Conservation (phyloP, 2,113 vertebrate genomes). For the Tylochromis polylepis region DNA sequence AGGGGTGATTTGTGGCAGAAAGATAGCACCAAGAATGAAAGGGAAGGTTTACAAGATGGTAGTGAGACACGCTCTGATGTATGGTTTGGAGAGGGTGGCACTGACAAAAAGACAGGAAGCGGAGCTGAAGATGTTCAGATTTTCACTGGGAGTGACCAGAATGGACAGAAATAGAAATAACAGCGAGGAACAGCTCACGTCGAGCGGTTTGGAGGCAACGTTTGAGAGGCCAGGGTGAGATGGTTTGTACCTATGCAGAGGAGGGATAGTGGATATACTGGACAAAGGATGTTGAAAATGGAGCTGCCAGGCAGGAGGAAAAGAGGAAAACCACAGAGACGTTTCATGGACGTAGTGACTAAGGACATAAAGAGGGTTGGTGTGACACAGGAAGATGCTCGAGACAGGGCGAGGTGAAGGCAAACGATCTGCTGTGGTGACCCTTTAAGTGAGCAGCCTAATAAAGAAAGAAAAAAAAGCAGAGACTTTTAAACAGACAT, state of each 20-base stretch:
- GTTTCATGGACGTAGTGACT: not conserved
- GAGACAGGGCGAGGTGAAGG: not conserved
- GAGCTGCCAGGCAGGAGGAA: not conserved
- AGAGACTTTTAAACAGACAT: not conserved
- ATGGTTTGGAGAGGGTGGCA: not conserved
- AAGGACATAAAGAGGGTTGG: not conserved
- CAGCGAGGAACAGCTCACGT: not conserved
- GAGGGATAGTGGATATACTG: not conserved
- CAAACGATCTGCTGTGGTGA: not conserved
- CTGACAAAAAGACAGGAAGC: rapidly evolving
- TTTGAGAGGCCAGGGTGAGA: not conserved
- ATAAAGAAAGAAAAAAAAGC: not conserved
- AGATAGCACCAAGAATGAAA: not conserved
- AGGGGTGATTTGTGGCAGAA: not conserved
- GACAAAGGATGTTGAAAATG: not conserved
- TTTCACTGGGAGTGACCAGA: too few relatives aligned
- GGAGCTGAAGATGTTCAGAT: not conserved
- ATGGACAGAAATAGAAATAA: not conserved
- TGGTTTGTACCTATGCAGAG: not conserved
- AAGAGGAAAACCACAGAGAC: not conserved
- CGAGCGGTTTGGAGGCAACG: not conserved
- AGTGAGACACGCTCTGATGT: not conserved
- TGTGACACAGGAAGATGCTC: not conserved
- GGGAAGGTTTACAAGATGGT: not conserved
- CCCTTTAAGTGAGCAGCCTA: not conserved